phyloP scores from a whole-genome alignment of 2,888 invertebrate genomes.

The Volucella zonaria region DNA sequence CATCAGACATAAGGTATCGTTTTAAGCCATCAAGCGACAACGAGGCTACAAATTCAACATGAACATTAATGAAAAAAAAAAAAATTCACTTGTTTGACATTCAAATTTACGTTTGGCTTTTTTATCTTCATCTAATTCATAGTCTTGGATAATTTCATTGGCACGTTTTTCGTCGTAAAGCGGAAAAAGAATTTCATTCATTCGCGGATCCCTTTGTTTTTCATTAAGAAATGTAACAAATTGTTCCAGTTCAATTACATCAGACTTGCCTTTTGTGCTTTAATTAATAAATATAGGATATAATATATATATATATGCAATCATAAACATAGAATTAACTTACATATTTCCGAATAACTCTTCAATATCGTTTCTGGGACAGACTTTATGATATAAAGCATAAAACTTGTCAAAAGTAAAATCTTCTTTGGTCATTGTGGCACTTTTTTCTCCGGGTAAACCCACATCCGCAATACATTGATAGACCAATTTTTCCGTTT shows the following conservation, averaged over 20 bases:
- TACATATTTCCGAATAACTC: conserved; percentile 98
- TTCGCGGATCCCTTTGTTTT: conserved; percentile 97
- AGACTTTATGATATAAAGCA: conserved; percentile 98
- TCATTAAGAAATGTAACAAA: conserved; percentile 97
- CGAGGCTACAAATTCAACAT: conserved; percentile 85
- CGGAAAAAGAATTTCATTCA: conserved; percentile 99
- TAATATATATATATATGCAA: neutral
- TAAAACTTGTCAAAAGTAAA: conserved; percentile 99
- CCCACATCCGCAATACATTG: conserved; percentile 97
- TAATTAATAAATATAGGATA: conserved; percentile 69
- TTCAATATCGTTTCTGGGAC: conserved; percentile 99
- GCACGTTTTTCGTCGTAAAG: conserved; percentile 97
- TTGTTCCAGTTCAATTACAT: conserved; percentile 92
- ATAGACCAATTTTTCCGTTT: conserved; percentile 98
- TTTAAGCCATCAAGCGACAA: conserved; percentile 97
- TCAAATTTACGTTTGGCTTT: conserved; percentile 77
- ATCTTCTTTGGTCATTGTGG: conserved; percentile 95
- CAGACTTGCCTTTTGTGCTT: conserved; percentile 95
- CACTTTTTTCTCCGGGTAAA: conserved; percentile 97
- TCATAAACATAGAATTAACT: conserved; percentile 81
- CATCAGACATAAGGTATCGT: conserved; percentile 99
- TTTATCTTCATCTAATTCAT: conserved; percentile 91
- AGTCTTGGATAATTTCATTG: conserved; percentile 95
- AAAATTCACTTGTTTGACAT: neutral
- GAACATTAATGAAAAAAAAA: conserved; percentile 6